Evolutionary conservation across 2,888 invertebrate genomes (phyloP).

Genomic region (Cerceris ruficornis): DNA sequence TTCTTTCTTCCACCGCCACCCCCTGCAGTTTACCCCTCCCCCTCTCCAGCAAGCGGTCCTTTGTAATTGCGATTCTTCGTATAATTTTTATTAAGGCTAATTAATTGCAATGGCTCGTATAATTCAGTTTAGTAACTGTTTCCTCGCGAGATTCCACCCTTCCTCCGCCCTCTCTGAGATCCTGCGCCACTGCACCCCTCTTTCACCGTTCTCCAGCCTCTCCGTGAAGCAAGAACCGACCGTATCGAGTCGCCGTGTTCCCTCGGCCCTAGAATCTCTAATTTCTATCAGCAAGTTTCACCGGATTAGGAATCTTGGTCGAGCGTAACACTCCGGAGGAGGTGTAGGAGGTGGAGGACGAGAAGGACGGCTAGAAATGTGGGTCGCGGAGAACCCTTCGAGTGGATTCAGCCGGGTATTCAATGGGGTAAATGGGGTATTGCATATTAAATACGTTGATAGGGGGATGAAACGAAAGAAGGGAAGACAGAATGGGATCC

Average conservation of each 20-base stretch:
- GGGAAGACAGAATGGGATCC: conserved; percentile 47
- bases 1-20: conserved; percentile 20
- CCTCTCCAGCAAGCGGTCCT: conserved; percentile 58
- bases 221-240: no score
- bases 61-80: conserved; percentile 79
- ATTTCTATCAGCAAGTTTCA: not conserved
- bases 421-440: conserved; percentile 79
- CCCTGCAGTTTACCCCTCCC: conserved; percentile 3
- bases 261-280: no score
- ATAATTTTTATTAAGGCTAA: conserved; percentile 81
- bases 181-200: no score
- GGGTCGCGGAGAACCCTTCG: conserved; percentile 72
- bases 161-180: not conserved
- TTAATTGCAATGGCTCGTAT: conserved; percentile 80
- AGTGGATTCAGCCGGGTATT: conserved; percentile 71
- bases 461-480: conserved; percentile 62
- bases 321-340: conserved; percentile 29
- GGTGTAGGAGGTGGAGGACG: not conserved
- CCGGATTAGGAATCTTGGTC: conserved; percentile 48
- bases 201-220: no score
- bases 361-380: conserved; percentile 64
- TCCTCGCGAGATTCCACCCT: conserved; percentile 14
- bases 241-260: no score
- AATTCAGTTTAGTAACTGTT: conserved; percentile 70
- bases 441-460: conserved; percentile 76